A percentile compares a stretch with the other conserved stretches of the same genome.
These are phyloP conservation scores for Brachionus calyciflorus DNA, from an alignment of 1,140 invertebrate species.

Conservation along the genomic window DNA sequence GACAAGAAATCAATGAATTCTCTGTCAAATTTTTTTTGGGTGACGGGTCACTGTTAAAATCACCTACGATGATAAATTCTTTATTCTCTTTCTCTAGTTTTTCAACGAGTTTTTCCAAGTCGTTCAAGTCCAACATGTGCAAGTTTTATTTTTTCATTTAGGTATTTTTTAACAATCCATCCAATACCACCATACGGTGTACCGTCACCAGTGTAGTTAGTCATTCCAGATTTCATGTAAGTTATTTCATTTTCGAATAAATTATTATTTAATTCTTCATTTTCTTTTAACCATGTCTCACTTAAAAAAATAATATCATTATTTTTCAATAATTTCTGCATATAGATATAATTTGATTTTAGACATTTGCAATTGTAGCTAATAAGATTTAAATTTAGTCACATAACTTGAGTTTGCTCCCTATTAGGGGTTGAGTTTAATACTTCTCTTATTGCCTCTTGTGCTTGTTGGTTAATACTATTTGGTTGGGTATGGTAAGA, in stretches of 20 bases:
- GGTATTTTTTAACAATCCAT: not conserved
- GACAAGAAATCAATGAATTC: too few relatives aligned
- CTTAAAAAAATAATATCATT: not conserved
- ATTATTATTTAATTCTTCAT: not conserved
- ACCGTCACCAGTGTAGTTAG: not conserved
- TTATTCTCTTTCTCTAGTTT: not conserved
- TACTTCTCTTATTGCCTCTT: not conserved
- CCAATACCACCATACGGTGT: slow-evolving; percentile 1
- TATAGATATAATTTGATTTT: slow-evolving; percentile 4
- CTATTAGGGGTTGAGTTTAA: not conserved
- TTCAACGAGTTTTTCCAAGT: not conserved
- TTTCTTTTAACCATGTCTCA: slow-evolving; percentile 23
- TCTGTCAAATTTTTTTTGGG: too few relatives aligned
- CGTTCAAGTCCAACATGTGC: not conserved
- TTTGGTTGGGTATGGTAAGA: too few relatives aligned
- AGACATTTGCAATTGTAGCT: not conserved
- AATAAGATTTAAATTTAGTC: not conserved
- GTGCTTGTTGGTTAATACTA: too few relatives aligned
- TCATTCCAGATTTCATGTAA: not conserved
- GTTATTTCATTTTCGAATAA: slow-evolving; percentile 16
- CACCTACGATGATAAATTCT: not conserved
- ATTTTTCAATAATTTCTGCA: not conserved
- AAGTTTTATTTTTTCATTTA: not conserved
- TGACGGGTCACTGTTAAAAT: too few relatives aligned
- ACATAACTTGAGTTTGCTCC: not conserved